phyloP scores from a whole-genome alignment of 2,113 vertebrate genomes.

The Ardeotis arabs region DNA sequence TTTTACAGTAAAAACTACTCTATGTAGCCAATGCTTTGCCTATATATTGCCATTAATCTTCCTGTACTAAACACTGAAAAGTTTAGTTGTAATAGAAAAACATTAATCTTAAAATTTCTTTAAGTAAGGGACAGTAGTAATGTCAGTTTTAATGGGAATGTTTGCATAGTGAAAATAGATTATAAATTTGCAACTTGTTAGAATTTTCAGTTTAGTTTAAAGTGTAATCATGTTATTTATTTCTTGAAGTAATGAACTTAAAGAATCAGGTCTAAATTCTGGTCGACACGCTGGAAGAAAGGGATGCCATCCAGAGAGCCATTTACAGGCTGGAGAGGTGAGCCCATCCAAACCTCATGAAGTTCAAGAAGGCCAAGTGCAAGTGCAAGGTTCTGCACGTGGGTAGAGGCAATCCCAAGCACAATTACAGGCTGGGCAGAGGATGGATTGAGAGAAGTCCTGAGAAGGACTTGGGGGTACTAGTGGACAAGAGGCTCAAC shows the following conservation, averaged over 20 bases:
- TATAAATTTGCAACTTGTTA: not conserved
- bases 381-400: too few species aligned
- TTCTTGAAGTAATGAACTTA: not conserved
- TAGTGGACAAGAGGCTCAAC: too few species aligned
- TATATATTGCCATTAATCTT: not conserved
- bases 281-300: too few species aligned
- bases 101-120: not conserved
- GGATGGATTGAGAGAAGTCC: too few species aligned
- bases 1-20: not conserved
- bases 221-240: not conserved
- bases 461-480: too few species aligned
- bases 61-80: not conserved
- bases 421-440: too few species aligned
- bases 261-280: not conserved
- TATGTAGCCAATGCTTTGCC: not conserved
- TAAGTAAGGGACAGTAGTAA: not conserved
- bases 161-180: not conserved
- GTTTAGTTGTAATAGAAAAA: not conserved
- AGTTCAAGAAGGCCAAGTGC: too few species aligned
- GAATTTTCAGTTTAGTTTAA: not conserved
- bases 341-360: too few species aligned
- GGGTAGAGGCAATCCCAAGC: too few species aligned
- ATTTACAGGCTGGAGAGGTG: too few species aligned
- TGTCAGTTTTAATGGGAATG: not conserved
- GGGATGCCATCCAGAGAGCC: too few species aligned